Evolutionary conservation across 2,888 invertebrate species (phyloP).

Genomic region (Allolobophora icterica): DNA sequence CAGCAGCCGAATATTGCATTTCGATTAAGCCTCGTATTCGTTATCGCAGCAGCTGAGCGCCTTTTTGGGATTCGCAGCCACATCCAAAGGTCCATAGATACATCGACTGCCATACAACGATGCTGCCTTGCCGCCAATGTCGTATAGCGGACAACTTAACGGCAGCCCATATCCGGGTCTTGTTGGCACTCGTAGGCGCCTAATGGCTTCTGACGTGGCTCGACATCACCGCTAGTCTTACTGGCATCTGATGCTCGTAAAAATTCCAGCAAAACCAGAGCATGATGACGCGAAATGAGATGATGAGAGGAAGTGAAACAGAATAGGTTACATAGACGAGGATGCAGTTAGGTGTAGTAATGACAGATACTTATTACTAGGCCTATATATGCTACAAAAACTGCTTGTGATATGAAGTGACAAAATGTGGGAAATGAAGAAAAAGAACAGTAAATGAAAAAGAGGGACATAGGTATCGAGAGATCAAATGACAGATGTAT

Average conservation of each 20-base stretch:
- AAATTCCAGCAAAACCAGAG: background rate
- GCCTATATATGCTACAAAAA: too few species aligned
- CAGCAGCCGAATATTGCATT: background rate
- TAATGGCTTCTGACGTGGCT: background rate
- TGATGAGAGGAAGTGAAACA: background rate
- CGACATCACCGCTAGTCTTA: background rate
- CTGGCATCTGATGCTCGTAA: background rate
- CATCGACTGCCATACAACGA: background rate
- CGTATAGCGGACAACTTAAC: background rate
- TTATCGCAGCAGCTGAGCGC: background rate
- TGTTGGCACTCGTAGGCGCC: background rate
- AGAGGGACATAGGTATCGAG: too few species aligned
- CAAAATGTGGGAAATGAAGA: background rate
- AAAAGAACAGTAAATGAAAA: background rate
- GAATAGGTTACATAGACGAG: background rate
- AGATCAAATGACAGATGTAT: too few species aligned
- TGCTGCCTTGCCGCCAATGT: background rate
- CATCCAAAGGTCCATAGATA: background rate
- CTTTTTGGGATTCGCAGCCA: background rate
- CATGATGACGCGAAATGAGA: background rate
- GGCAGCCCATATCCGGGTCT: background rate
- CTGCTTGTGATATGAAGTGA: background rate
- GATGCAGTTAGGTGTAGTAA: background rate
- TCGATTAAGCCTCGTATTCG: background rate
- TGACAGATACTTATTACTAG: too few species aligned